Conservation (phyloP, 2,888 invertebrate genomes). For the Harpagoxenus sublaevis region DNA sequence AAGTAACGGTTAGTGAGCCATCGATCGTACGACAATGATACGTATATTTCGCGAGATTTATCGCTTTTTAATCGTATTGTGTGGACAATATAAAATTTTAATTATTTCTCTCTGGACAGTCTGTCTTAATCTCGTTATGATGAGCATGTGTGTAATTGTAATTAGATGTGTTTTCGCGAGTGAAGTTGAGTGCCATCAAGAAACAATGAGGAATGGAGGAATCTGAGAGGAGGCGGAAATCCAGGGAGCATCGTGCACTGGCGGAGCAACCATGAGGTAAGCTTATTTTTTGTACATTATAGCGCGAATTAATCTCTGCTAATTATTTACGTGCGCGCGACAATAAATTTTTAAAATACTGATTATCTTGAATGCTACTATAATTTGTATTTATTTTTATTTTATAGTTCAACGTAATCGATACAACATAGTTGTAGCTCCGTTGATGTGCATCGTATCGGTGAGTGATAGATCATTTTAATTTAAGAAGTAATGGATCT, state of each 20-base stretch:
- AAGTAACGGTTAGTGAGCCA: not conserved
- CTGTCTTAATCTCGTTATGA: not conserved
- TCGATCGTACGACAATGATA: no score
- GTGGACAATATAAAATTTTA: not conserved
- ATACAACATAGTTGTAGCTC: not conserved
- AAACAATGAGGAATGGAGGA: not conserved
- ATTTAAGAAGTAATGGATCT: not conserved
- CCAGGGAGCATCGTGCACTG: no score
- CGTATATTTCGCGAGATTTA: not conserved
- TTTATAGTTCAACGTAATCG: not conserved
- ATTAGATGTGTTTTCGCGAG: not conserved
- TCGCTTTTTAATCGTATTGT: not conserved
- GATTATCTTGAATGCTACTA: not conserved
- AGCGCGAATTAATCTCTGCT: not conserved
- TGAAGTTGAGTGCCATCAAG: not conserved
- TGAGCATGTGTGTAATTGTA: not conserved
- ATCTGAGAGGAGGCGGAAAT: not conserved
- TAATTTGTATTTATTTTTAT: not conserved
- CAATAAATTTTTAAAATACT: not conserved
- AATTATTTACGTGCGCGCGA: not conserved
- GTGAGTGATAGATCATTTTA: not conserved
- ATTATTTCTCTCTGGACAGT: not conserved
- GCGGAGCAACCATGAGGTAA: not conserved
- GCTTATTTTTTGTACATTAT: not conserved
- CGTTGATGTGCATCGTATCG: not conserved